Base-by-base conservation (phyloP, 2,113 vertebrate genomes). In the Brachypodius melanocephalos region DNA sequence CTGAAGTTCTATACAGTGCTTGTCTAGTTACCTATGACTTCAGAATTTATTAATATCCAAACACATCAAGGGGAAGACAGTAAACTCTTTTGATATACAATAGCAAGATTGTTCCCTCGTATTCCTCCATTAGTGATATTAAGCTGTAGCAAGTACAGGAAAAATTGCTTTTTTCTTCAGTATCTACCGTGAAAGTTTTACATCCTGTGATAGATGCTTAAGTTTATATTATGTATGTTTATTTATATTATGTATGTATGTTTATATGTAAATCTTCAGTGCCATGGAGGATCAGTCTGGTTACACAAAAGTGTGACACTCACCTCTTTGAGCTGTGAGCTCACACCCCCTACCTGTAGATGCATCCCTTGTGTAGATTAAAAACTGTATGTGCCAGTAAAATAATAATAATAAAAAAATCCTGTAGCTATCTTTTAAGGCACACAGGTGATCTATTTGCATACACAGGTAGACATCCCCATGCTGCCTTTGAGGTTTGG, bases 1-100 rank as follows among this genome's bases (percentile, higher is more conserved):
- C 73, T 77, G 67, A 90, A 76, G 55, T 92, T 95, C 58, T 96
- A 29, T 92, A 48, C 88, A 92, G 61, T 76, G 42, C 80, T 92
- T 85, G 79, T 94, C 57, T 93, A 89, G 76, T 73, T 79, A 93
- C 87, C 94, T 95, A 76, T 96, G 95, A 89, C 63, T 95, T 95
- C 92, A 95, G 92, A 90, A 92, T 89, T 85, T 94, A 89, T 95
- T 78, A 92, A 93, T 96, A 95, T 84, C 77, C 85, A 90, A 95
- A 81, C 46, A 57, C 86, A 95, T 75, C 25, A 75, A 72, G 78
- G 65, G 85, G 57, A 62, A 91, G 71, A 68, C n/a, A 77, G 71
- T 62, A 62, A 85, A 29, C 9, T 92, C 38, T 91, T 85, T 92
- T 63, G 46, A 46, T 62, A 59, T 19, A 79, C 45, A 85, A 18